phyloP scores from a whole-genome alignment of 2,888 invertebrate genomes.

The Buathra laborator region DNA sequence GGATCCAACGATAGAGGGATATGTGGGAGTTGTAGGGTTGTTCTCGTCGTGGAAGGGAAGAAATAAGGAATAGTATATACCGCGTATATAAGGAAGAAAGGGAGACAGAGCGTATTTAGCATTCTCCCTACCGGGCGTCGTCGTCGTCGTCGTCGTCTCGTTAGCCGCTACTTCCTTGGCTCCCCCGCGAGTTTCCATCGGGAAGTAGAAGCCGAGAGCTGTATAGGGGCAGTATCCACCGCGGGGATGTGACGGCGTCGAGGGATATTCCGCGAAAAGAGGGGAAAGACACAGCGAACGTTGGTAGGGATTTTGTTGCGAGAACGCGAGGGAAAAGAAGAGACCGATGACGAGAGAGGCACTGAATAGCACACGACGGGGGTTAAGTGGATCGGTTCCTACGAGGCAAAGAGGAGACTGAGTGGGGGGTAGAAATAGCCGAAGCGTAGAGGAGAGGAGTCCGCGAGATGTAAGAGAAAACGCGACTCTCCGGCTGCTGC shows the following conservation, averaged over 20 bases:
- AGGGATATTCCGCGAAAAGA: slow-evolving; percentile 60
- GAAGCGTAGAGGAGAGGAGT: background rate
- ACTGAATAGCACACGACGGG: slow-evolving; percentile 78
- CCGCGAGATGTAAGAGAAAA: slow-evolving; percentile 50
- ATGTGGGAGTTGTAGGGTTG: slow-evolving; percentile 4
- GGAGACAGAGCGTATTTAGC: slow-evolving; percentile 80
- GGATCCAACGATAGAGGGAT: slow-evolving; percentile 28
- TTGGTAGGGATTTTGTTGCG: slow-evolving; percentile 37
- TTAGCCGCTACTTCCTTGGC: slow-evolving; percentile 78
- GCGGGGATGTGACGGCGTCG: background rate
- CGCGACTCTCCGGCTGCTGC: slow-evolving; percentile 68
- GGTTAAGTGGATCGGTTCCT: slow-evolving; percentile 76
- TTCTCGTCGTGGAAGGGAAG: background rate
- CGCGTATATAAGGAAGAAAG: slow-evolving; percentile 33
- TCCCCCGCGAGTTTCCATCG: slow-evolving; percentile 63
- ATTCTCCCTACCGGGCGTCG: slow-evolving; percentile 74
- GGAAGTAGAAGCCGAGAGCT: slow-evolving; percentile 60
- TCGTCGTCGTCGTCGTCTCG: slow-evolving; percentile 77
- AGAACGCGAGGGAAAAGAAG: slow-evolving; percentile 56
- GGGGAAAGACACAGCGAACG: slow-evolving; percentile 75
- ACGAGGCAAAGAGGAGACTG: slow-evolving; percentile 62
- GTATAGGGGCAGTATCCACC: background rate
- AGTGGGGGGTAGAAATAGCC: slow-evolving; percentile 72
- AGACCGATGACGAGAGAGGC: slow-evolving; percentile 69
- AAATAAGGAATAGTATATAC: slow-evolving; percentile 47